These are phyloP conservation scores for Neodiprion virginianus DNA, from an alignment of 1,140 invertebrate genomes.

Conservation along the genomic window DNA sequence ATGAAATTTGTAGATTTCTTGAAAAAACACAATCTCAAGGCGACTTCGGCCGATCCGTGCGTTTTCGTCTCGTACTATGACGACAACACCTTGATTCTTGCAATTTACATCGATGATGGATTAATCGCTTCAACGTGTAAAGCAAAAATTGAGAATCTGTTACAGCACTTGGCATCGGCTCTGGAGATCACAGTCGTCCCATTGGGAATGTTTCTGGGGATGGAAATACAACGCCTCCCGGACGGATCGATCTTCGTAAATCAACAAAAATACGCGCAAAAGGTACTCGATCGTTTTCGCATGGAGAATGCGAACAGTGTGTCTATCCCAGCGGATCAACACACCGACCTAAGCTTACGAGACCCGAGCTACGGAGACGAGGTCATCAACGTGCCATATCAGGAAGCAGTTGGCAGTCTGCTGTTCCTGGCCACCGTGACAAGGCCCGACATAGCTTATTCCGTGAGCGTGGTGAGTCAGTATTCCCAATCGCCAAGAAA, in stretches of 20 bases:
- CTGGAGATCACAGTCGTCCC: slow-evolving; percentile 27
- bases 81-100: slow-evolving; percentile 41
- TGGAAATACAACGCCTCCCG: slow-evolving; percentile 17
- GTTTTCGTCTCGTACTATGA: slow-evolving; percentile 40
- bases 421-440: slow-evolving; percentile 53
- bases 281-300: slow-evolving; percentile 19
- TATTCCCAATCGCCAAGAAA: slow-evolving; percentile 30
- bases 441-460: slow-evolving; percentile 57
- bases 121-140: neutral
- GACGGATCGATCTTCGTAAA: slow-evolving; percentile 27
- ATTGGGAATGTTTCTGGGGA: slow-evolving; percentile 16
- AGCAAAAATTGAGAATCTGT: slow-evolving; percentile 10
- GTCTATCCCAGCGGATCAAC: slow-evolving; percentile 12
- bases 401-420: slow-evolving; percentile 45
- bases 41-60: slow-evolving; percentile 47
- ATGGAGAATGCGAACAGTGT: slow-evolving; percentile 22
- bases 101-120: slow-evolving; percentile 40
- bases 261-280: slow-evolving; percentile 24
- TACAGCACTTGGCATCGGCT: slow-evolving; percentile 17
- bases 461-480: slow-evolving; percentile 36
- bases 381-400: slow-evolving; percentile 34
- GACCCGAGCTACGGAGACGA: slow-evolving; percentile 15
- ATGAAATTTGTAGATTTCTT: slow-evolving; percentile 33
- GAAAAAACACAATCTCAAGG: slow-evolving; percentile 42
- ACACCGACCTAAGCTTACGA: slow-evolving; percentile 11